Evolutionary conservation across 2,797 vertebrate genomes (phyloP), one percentile per base, ranked within the genome.

Genomic region (Alosa sapidissima): DNA sequence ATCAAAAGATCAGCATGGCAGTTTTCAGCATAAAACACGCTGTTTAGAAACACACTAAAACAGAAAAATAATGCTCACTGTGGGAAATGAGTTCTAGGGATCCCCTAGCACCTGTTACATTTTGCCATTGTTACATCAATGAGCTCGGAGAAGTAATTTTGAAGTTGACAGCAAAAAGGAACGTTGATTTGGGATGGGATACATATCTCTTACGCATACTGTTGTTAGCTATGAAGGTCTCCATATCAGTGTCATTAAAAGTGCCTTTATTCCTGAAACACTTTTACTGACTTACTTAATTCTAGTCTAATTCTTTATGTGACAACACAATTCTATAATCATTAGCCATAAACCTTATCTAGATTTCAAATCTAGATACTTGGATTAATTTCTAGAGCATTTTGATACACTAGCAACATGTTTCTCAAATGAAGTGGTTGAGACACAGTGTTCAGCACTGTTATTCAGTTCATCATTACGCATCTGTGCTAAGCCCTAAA

Each of bases 381-480:
- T 65, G 60, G 14, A 45, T 19, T 45, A 1, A 7, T 45, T 78
- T 78, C 16, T 19, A 19, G 16, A 78, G 65, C 28, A 78, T 19
- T 78, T 75, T 21, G 36, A 14, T 60, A 60, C 36, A 47, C 16
- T 24, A 65, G 60, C n/a, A 62, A 62, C 48, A 51, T 51, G 3
- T 55, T 19, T 3, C 54, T 55, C 2, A 19, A 4, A 78, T 72
- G 4, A 78, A 21, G 19, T 6, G 5, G 72, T 78, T 16, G 36
- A 45, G 36, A 45, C 10, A 68, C 2, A 36, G 24, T 68, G 28
- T 36, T 72, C 3, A 9, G 28, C 33, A 5, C 11, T 33, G 65
- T 14, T 72, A 89, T 89, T 89, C 86, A 87, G 0, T 89, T 91
- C 91, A 89, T 92, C 49, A 89, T 91, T 85, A 90, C 91, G 86